A percentile compares a stretch with the other conserved stretches of the same genome.
phyloP scores from a whole-genome alignment of 2,797 vertebrate genomes.

The Gorsachius magnificus region DNA sequence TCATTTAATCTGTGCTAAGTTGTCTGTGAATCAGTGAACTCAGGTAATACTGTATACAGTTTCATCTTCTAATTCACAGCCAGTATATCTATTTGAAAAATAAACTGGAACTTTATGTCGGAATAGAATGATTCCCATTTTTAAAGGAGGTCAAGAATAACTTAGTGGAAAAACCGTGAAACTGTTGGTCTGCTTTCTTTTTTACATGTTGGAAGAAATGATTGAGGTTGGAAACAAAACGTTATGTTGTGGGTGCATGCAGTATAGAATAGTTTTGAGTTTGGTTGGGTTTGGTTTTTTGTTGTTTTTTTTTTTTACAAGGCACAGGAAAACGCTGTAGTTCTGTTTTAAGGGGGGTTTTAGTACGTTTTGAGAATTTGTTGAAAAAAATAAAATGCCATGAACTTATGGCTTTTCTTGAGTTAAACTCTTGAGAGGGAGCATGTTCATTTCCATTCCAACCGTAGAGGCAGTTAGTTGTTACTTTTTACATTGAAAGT shows the following conservation, averaged over 20 bases:
- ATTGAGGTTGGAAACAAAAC: background rate
- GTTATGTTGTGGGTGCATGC: slow-evolving; percentile 14
- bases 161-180: background rate
- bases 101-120: slow-evolving; percentile 37
- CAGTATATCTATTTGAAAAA: slow-evolving; percentile 25
- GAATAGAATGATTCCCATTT: slow-evolving; percentile 34
- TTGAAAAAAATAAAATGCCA: slow-evolving; percentile 21
- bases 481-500: background rate
- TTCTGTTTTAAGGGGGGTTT: slow-evolving; percentile 7
- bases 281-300: too few relatives aligned
- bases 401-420: background rate
- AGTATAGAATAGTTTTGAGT: background rate
- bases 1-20: slow-evolving; percentile 16
- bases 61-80: slow-evolving; percentile 39
- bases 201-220: background rate
- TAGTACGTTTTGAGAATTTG: slow-evolving; percentile 5
- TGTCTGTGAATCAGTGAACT: slow-evolving; percentile 71
- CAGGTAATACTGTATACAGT: slow-evolving; percentile 65
- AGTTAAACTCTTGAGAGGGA: slow-evolving; percentile 35
- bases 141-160: background rate
- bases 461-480: background rate
- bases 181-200: background rate
- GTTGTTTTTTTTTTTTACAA: background rate
- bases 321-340: background rate
- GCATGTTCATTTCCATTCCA: slow-evolving; percentile 63